Evolutionary conservation across 1,140 invertebrate genomes (phyloP), one percentile per base, ranked within the genome.

Genomic region (Aphaenogaster rudis): DNA sequence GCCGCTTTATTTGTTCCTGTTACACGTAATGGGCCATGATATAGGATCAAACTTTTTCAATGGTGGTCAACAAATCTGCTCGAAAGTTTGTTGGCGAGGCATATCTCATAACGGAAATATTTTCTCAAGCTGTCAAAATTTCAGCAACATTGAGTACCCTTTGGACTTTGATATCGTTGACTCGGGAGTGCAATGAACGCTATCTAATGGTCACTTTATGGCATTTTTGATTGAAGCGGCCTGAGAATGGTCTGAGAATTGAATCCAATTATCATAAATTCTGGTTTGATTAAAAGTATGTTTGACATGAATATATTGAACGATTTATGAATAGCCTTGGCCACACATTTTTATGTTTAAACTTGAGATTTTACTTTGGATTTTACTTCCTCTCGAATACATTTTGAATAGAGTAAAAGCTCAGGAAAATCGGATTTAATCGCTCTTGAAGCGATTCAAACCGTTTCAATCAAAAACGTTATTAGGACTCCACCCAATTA

Each of bases 401-500:
- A 36, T 66, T 77, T 79, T 57, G 15, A 48, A 64, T 81, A 6
- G 13, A 61, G 66, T 28, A 28, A 33, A 36, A 67, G 17, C 45
- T 52, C n/a, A 15, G 9, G 48, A 69, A 80, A 80, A 69, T 69
- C 39, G 36, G 36, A 52, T 80, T 67, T 52, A 67, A 67, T 67
- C n/a, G 33, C 21, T 52, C 39, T 33, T 15, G 21, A 13, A 13
- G 64, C 15, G 21, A 42, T 69, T 54, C n/a, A 39, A 54, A 33
- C 69, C 21, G n/a, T n/a, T 71, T 69, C 15, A 81, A 69, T 80
- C n/a, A 63, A 28, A 42, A 71, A 81, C n/a, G 33, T 80, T 69
- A 52, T 48, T 15, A 52, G n/a, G 15, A 67, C 9, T 4, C n/a
- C 33, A 11, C 13, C 13, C 8, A 69, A 81, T 81, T 69, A 39